Evolutionary conservation across 2,113 vertebrate species (phyloP).

Genomic region (Crotophaga sulcirostris): DNA sequence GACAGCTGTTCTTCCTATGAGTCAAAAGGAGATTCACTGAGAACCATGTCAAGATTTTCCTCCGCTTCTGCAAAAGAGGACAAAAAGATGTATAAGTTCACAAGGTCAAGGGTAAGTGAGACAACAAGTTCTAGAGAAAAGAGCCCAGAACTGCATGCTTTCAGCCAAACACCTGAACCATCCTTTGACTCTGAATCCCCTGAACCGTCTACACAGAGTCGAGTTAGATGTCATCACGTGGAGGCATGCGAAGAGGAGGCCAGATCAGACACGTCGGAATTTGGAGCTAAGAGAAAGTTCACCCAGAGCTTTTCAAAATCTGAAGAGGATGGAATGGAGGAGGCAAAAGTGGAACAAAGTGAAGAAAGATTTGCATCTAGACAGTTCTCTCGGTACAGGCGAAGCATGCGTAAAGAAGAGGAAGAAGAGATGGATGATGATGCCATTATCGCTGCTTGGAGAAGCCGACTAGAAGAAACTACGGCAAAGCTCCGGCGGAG

Average conservation of each 20-base stretch:
- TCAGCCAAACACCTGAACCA: slow-evolving; percentile 59
- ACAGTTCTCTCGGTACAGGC: slow-evolving; percentile 59
- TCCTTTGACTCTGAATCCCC: slow-evolving; percentile 61
- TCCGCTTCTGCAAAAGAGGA: slow-evolving; percentile 68
- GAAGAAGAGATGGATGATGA: slow-evolving; percentile 84
- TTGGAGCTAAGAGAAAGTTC: slow-evolving; percentile 81
- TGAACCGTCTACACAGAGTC: slow-evolving; percentile 31
- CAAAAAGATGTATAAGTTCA: slow-evolving; percentile 62
- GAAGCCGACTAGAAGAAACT: slow-evolving; percentile 82
- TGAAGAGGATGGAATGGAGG: slow-evolving; percentile 73
- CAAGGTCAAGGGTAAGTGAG: slow-evolving; percentile 67
- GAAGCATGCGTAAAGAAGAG: slow-evolving; percentile 50
- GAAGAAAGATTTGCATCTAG: slow-evolving; percentile 75
- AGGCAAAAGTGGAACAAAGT: slow-evolving; percentile 65
- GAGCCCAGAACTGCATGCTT: slow-evolving; percentile 71
- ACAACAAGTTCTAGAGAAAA: slow-evolving; percentile 57
- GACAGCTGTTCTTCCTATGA: slow-evolving; percentile 56
- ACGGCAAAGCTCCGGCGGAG: slow-evolving; percentile 75
- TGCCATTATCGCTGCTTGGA: slow-evolving; percentile 89
- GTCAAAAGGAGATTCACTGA: slow-evolving; percentile 65
- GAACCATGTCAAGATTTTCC: slow-evolving; percentile 73
- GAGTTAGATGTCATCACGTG: slow-evolving; percentile 49
- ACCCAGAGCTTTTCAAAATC: slow-evolving; percentile 74
- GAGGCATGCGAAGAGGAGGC: slow-evolving; percentile 69
- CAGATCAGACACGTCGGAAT: slow-evolving; percentile 68